Base-by-base conservation (phyloP, 2,113 vertebrate genomes). In the Percopsis transmontana region DNA sequence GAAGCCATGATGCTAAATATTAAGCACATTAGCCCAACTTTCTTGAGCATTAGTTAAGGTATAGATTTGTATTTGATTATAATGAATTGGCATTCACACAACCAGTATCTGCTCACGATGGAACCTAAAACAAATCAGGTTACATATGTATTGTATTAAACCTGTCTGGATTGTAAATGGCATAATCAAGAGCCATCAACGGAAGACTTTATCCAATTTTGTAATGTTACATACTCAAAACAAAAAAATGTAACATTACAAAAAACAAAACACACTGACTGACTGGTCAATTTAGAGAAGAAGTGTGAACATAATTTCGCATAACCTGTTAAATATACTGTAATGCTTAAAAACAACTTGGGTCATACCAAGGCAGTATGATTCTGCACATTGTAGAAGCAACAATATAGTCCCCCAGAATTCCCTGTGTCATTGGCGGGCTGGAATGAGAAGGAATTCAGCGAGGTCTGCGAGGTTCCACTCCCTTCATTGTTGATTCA, bases 401-500 rank as follows among this genome's bases (percentile, higher is more conserved):
- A 77, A 87, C 80, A 84, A 85, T 87, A 48, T 45, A 62, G 38
- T 76, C 81, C 74, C 80, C 77, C 82, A 87, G 74, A 82, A 83
- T 89, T 66, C 77, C 77, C 75, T 68, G 80, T 80, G 63, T 83
- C 69, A 76, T 82, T 63, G 39, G 66, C n/a, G 33, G 53, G 80
- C 58, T 70, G 15, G 71, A 62, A 71, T 88, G 87, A 90, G 82
- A 87, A 91, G 87, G 85, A 87, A 91, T 92, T 81, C 5, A 0
- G 79, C 79, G 82, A 88, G 78, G 88, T 91, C 87, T 82, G 80
- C 77, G 62, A 81, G 83, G 70, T 90, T 79, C 74, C 33, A 82
- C 85, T 86, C 86, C 69, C 77, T 85, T 88, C 73, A 77, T 80
- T 94, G 84, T 94, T 93, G 91, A 84, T 52, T 90, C 84, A 86